A percentile compares a stretch with the other conserved stretches of the same genome.
These are phyloP conservation scores for Drymodes brunneopygia DNA, from an alignment of 2,113 vertebrate species.

Conservation along the genomic window DNA sequence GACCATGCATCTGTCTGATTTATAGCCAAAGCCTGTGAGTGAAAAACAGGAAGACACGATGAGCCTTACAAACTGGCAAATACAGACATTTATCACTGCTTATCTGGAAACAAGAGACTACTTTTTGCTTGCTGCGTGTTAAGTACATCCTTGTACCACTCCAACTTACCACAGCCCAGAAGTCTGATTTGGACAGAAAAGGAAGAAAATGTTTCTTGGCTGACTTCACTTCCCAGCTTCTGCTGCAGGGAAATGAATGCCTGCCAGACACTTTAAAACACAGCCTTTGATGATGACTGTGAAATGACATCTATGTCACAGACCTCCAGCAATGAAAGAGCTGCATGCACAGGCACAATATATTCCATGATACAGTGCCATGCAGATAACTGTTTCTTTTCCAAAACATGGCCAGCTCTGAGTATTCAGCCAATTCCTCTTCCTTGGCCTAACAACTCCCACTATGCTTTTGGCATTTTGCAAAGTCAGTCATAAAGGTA, in stretches of 20 bases:
- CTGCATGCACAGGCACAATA: neutral
- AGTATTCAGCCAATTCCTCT: neutral
- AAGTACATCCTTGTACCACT: neutral
- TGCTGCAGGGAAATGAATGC: neutral
- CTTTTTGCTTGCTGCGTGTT: neutral
- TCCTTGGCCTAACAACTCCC: neutral
- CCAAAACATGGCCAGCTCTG: neutral
- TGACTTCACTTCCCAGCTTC: neutral
- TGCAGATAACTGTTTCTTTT: neutral
- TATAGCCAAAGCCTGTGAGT: slow-evolving; percentile 76
- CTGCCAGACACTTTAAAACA: neutral
- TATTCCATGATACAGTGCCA: neutral
- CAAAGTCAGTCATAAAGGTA: neutral
- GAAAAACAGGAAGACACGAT: neutral
- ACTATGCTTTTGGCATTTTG: neutral
- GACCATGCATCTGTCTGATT: slow-evolving; percentile 84
- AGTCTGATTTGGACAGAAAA: neutral
- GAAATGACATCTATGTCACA: neutral
- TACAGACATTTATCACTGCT: neutral
- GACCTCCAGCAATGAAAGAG: neutral
- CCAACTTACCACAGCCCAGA: neutral
- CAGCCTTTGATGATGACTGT: neutral
- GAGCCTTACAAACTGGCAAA: neutral
- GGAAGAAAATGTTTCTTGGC: neutral
- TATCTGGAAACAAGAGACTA: neutral